Conservation (phyloP, 30 jellyfish, hydroid and myxozoan genomes). For the Turritopsis dohrnii region DNA sequence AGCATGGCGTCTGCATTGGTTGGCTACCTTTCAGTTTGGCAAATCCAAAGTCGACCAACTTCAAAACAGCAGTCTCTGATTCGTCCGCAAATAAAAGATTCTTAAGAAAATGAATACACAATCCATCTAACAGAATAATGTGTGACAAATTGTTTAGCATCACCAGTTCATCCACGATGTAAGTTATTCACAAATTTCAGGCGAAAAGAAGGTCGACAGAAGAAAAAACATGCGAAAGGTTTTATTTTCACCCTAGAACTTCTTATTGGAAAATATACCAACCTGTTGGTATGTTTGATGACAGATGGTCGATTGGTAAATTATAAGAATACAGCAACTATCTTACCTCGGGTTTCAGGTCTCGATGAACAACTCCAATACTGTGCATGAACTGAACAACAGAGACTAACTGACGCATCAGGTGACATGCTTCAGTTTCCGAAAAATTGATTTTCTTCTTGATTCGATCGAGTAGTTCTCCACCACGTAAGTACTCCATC, state of each 20-base stretch:
- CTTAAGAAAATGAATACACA: slow-evolving; percentile 23
- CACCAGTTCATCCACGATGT: background rate
- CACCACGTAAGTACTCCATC: slow-evolving; percentile 78
- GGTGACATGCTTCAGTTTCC: slow-evolving; percentile 79
- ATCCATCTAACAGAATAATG: too few species aligned
- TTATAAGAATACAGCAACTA: too few species aligned
- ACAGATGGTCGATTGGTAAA: too few species aligned
- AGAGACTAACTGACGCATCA: slow-evolving; percentile 71
- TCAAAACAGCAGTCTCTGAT: slow-evolving; percentile 69
- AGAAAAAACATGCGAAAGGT: background rate
- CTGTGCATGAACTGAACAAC: slow-evolving; percentile 85
- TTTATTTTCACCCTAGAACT: background rate
- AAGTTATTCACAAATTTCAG: background rate
- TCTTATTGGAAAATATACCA: too few species aligned
- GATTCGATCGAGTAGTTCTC: slow-evolving; percentile 82
- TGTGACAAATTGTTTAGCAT: too few species aligned
- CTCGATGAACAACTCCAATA: slow-evolving; percentile 94
- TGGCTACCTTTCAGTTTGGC: slow-evolving; percentile 82
- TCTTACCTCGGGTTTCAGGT: slow-evolving; percentile 95
- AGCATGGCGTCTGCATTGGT: slow-evolving; percentile 95
- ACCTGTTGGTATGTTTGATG: too few species aligned
- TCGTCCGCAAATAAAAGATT: slow-evolving; percentile 76
- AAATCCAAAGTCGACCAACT: slow-evolving; percentile 94
- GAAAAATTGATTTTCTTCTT: slow-evolving; percentile 66
- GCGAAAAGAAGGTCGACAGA: too few species aligned